Conservation (phyloP, 2,113 vertebrate species). For the Pungitius pungitius region DNA sequence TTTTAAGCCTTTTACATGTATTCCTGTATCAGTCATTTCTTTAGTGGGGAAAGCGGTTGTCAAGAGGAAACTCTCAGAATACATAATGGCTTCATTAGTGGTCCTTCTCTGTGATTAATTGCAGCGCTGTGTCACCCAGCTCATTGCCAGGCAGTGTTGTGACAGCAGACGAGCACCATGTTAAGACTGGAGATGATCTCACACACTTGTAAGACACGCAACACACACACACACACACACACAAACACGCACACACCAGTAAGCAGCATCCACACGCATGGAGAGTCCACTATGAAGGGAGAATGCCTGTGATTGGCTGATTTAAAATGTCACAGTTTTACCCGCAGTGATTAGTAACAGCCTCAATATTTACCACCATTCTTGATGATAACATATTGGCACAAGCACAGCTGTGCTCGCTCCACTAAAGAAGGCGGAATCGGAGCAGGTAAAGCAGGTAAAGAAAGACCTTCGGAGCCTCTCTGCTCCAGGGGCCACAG, state of each 20-base stretch:
- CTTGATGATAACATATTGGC: slow-evolving; percentile 40
- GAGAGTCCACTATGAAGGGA: neutral
- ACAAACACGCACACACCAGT: neutral
- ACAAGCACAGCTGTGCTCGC: slow-evolving; percentile 35
- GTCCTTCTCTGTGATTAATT: slow-evolving; percentile 63
- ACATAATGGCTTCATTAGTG: slow-evolving; percentile 69
- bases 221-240: slow-evolving; percentile 29
- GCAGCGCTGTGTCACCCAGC: slow-evolving; percentile 59
- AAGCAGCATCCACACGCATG: neutral
- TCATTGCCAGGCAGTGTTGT: slow-evolving; percentile 58
- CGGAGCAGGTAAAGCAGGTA: slow-evolving; percentile 35
- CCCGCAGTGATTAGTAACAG: slow-evolving; percentile 27
- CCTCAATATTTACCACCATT: slow-evolving; percentile 21
- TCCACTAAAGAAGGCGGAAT: slow-evolving; percentile 28
- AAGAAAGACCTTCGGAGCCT: slow-evolving; percentile 42
- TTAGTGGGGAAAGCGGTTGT: slow-evolving; percentile 46
- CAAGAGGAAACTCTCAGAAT: slow-evolving; percentile 61
- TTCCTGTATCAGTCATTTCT: slow-evolving; percentile 46
- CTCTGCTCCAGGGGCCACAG: slow-evolving; percentile 44
- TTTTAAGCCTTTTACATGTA: slow-evolving; percentile 42
- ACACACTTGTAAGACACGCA: slow-evolving; percentile 29
- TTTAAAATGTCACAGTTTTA: slow-evolving; percentile 33
- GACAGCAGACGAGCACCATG: slow-evolving; percentile 48
- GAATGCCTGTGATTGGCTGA: neutral
- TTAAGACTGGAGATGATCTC: slow-evolving; percentile 57